These are phyloP conservation scores for Acrossocheilus fasciatus DNA, from an alignment of 2,797 vertebrate genomes.

Conservation along the genomic window DNA sequence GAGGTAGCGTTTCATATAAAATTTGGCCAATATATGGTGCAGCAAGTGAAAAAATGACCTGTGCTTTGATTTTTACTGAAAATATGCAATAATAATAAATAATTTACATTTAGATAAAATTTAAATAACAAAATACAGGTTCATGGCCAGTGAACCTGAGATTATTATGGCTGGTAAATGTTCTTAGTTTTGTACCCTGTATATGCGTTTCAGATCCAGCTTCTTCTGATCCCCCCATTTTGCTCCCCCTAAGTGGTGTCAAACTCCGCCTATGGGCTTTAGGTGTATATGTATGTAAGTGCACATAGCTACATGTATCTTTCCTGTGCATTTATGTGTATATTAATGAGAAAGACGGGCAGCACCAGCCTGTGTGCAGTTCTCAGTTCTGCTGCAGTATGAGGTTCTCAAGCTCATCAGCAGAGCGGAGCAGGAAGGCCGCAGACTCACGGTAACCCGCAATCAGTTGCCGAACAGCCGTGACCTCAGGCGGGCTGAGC, in stretches of 20 bases:
- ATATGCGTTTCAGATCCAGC: neutral
- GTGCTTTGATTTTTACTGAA: neutral
- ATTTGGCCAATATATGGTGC: neutral
- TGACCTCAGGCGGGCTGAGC: slow-evolving; percentile 96
- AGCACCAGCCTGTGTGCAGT: slow-evolving; percentile 43
- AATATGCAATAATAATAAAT: neutral
- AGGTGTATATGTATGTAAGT: slow-evolving; percentile 37
- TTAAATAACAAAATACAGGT: neutral
- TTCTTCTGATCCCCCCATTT: neutral
- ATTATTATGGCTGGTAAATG: slow-evolving; percentile 7
- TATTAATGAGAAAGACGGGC: slow-evolving; percentile 47
- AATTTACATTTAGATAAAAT: neutral
- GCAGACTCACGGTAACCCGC: slow-evolving; percentile 97
- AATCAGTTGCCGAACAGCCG: slow-evolving; percentile 97
- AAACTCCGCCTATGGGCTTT: slow-evolving; percentile 36
- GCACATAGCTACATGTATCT: slow-evolving; percentile 57
- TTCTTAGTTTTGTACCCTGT: neutral
- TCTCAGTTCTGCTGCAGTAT: slow-evolving; percentile 99
- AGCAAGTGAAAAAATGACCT: neutral
- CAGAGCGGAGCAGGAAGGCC: slow-evolving; percentile 96
- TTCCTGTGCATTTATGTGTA: slow-evolving; percentile 42
- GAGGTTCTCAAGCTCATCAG: slow-evolving; percentile 99
- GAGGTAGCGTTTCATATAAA: slow-evolving; percentile 8
- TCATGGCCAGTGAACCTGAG: slow-evolving; percentile 12
- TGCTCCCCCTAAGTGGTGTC: neutral